phyloP scores from a whole-genome alignment of 2,888 invertebrate species.

The Resseliella maxima region DNA sequence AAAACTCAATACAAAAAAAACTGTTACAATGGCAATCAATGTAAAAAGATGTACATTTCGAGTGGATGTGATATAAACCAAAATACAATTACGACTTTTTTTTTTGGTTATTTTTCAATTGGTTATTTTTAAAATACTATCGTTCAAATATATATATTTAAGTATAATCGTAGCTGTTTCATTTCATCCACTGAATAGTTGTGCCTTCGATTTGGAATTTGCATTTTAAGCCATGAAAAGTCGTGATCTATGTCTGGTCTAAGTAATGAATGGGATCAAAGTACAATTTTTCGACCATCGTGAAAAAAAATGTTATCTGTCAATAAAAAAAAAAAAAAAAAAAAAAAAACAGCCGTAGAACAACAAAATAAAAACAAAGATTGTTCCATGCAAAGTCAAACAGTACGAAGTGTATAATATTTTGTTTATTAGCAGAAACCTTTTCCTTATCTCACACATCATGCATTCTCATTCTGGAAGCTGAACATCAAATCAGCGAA shows the following conservation, averaged over 20 bases:
- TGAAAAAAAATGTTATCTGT: slow-evolving; percentile 22
- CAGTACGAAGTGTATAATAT: not conserved
- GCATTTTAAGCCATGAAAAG: too few relatives aligned
- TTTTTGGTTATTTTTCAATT: too few relatives aligned
- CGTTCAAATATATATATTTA: not conserved
- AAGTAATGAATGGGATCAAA: not conserved
- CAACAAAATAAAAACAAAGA: not conserved
- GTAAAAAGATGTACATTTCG: not conserved
- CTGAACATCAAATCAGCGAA: not conserved
- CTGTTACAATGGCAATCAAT: slow-evolving; percentile 8
- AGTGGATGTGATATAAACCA: not conserved
- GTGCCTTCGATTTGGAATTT: not conserved
- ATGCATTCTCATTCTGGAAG: not conserved
- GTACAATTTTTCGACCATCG: slow-evolving; percentile 23
- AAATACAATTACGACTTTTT: slow-evolving; percentile 29
- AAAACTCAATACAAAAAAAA: not conserved
- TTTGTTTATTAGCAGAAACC: not conserved
- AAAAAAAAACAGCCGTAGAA: not conserved
- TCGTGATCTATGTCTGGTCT: not conserved
- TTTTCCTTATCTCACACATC: not conserved
- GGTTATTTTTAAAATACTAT: not conserved
- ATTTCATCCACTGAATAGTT: not conserved
- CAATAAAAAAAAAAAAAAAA: not conserved
- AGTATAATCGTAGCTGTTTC: not conserved
- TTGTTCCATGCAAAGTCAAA: slow-evolving; percentile 15